Evolutionary conservation across 2,797 vertebrate species (phyloP).

Genomic region (Sphenodon punctatus): DNA sequence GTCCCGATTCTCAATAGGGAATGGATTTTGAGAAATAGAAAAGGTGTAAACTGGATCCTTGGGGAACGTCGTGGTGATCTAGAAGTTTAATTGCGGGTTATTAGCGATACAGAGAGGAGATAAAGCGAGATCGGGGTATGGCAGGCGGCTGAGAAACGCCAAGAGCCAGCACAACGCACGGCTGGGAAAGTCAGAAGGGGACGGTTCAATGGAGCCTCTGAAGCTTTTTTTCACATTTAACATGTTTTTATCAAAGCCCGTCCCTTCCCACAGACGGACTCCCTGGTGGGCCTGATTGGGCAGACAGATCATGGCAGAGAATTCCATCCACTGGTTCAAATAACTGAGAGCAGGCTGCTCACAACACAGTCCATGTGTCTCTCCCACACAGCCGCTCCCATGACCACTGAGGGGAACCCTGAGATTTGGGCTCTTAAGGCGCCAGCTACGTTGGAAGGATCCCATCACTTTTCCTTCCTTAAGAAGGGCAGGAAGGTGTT

Average conservation of each 20-base stretch:
- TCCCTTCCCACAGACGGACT: not conserved
- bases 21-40: constrained; percentile 89
- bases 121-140: fast-evolving
- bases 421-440: not conserved
- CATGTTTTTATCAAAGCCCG: not conserved
- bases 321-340: not conserved
- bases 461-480: no score
- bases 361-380: not conserved
- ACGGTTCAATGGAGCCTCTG: not conserved
- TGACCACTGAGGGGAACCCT: not conserved
- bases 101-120: no score
- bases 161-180: not conserved
- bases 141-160: not conserved
- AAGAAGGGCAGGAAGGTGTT: not conserved
- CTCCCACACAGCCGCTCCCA: not conserved
- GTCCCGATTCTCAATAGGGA: constrained; percentile 95
- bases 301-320: not conserved
- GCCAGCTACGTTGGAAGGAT: no score
- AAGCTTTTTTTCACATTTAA: not conserved
- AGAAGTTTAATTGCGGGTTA: constrained; percentile 2
- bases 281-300: not conserved
- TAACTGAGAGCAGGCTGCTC: not conserved
- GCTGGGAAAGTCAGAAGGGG: not conserved
- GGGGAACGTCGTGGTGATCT: constrained; percentile 99
- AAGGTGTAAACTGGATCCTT: constrained; percentile 98